These are phyloP conservation scores for Hybos culiciformis DNA, from an alignment of 2,888 invertebrate genomes.

Conservation along the genomic window DNA sequence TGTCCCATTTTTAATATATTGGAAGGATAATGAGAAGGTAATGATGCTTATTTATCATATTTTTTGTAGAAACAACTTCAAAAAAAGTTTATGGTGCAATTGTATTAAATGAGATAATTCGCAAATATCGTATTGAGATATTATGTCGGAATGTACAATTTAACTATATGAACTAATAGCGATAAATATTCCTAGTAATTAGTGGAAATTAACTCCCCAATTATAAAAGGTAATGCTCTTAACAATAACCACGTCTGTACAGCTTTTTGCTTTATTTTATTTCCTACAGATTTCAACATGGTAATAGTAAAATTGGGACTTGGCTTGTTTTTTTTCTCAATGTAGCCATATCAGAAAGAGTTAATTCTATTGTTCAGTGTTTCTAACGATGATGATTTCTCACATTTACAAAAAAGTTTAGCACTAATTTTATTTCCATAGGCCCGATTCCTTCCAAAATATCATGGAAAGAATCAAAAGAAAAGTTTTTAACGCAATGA, in stretches of 20 bases:
- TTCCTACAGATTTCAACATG: too few species aligned
- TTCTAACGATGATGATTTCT: background rate
- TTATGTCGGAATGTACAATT: background rate
- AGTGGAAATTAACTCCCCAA: background rate
- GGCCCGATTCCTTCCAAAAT: constrained; percentile 3
- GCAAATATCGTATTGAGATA: background rate
- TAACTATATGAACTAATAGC: background rate
- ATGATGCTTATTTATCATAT: constrained; percentile 6
- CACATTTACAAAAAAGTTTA: background rate
- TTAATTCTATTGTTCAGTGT: background rate
- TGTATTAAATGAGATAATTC: background rate
- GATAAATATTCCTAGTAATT: background rate
- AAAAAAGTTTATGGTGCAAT: constrained; percentile 3
- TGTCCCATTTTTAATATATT: constrained; percentile 3
- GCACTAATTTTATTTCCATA: constrained; percentile 4
- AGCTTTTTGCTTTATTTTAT: too few species aligned
- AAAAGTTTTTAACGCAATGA: background rate
- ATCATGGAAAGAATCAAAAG: constrained; percentile 3
- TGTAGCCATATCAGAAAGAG: constrained; percentile 1
- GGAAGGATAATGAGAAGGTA: constrained; percentile 2
- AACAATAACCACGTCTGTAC: constrained; percentile 7
- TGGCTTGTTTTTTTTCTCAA: constrained; percentile 3
- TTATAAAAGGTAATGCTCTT: constrained; percentile 6
- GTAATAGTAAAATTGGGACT: constrained; percentile 1
- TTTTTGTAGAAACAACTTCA: constrained; percentile 4